Percentiles rank a stretch among this genome's conserved stretches.
These are phyloP conservation scores for Arenicola marina DNA, from an alignment of 2,888 invertebrate genomes.

Conservation along the genomic window DNA sequence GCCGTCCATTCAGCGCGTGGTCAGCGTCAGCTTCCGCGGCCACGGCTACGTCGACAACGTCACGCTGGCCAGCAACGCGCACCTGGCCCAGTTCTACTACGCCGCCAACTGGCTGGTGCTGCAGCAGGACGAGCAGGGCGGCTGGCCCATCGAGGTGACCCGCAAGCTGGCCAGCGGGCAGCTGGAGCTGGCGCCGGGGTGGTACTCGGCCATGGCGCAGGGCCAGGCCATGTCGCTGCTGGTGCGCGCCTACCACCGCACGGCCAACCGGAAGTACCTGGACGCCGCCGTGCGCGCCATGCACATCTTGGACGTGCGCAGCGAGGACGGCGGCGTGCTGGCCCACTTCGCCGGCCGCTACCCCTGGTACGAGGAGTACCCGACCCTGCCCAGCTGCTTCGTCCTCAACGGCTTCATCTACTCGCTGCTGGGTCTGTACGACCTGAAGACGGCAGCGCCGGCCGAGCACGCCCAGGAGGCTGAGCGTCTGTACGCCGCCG, in stretches of 20 bases:
- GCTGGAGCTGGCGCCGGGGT: slow-evolving; percentile 79
- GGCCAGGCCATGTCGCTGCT: slow-evolving; percentile 93
- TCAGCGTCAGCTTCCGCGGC: slow-evolving; percentile 49
- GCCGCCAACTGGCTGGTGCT: slow-evolving; percentile 91
- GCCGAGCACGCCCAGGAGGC: slow-evolving; percentile 66
- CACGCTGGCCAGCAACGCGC: slow-evolving; percentile 71
- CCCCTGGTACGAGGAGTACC: slow-evolving; percentile 98
- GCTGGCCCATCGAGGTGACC: slow-evolving; percentile 88
- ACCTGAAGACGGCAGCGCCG: slow-evolving; percentile 78
- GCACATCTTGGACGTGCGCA: slow-evolving; percentile 69
- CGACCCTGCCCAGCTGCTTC: slow-evolving; percentile 86
- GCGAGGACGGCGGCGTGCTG: slow-evolving; percentile 50
- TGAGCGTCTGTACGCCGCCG: slow-evolving; percentile 44
- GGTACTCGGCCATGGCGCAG: slow-evolving; percentile 99
- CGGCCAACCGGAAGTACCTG: slow-evolving; percentile 73
- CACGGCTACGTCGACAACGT: slow-evolving; percentile 56
- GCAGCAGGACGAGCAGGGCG: slow-evolving; percentile 85
- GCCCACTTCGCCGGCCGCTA: slow-evolving; percentile 77
- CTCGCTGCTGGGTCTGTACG: slow-evolving; percentile 92
- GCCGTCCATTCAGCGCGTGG: slow-evolving; percentile 35
- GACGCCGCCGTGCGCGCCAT: slow-evolving; percentile 77
- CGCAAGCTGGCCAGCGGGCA: slow-evolving; percentile 68
- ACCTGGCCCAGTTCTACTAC: slow-evolving; percentile 87
- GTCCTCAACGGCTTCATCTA: slow-evolving; percentile 99
- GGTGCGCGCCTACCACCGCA: slow-evolving; percentile 81